Percentiles rank a stretch among this genome's conserved stretches.
Conservation (phyloP, 2,113 vertebrate species). For the Sinocyclocheilus anophthalmus region DNA sequence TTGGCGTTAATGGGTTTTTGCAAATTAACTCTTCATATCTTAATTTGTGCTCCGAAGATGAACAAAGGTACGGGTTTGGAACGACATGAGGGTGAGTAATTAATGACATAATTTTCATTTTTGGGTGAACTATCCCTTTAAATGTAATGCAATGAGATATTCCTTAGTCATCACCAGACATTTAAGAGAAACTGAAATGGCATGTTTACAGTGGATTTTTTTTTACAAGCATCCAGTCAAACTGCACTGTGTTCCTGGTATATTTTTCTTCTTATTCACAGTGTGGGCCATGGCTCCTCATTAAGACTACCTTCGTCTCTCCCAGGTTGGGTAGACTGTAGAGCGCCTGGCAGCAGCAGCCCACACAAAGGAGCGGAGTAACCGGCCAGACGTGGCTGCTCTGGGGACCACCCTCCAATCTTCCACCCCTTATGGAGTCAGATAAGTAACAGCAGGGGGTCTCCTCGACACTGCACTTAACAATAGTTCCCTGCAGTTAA, state of each 20-base stretch:
- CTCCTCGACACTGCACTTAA: constrained; percentile 36
- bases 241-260: constrained; percentile 31
- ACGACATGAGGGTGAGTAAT: background rate
- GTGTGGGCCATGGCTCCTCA: constrained; percentile 58
- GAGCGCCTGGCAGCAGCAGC: constrained; percentile 57
- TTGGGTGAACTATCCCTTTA: background rate
- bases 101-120: background rate
- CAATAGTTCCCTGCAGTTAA: constrained; percentile 47
- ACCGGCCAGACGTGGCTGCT: constrained; percentile 52
- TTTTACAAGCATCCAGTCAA: constrained; percentile 57
- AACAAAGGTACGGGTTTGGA: background rate
- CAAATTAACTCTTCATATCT: no score
- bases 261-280: constrained; percentile 43
- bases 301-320: constrained; percentile 55
- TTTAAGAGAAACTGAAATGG: constrained; percentile 61
- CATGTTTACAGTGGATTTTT: constrained; percentile 61
- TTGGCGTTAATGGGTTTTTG: no score
- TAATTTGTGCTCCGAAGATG: no score
- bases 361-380: constrained; percentile 58
- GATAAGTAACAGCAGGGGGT: constrained; percentile 57
- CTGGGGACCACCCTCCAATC: constrained; percentile 57
- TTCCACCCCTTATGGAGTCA: constrained; percentile 48
- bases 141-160: background rate
- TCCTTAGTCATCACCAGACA: constrained; percentile 45
- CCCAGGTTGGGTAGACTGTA: constrained; percentile 49